These are phyloP conservation scores for Phaonia tiefii DNA, from an alignment of 2,888 invertebrate genomes.

Conservation along the genomic window DNA sequence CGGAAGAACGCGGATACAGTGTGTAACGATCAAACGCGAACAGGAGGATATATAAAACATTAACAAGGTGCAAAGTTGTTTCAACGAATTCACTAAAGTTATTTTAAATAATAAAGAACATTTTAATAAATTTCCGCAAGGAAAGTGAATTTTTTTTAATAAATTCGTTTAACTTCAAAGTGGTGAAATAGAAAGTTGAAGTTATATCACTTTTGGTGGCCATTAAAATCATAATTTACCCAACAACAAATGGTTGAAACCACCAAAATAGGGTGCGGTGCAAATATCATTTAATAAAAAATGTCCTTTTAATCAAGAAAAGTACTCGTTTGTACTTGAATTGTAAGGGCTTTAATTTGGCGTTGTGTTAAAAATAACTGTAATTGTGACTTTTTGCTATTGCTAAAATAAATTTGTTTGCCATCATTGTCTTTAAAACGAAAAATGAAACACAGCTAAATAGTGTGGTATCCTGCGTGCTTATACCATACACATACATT, in stretches of 20 bases:
- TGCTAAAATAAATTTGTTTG: not conserved
- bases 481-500: constrained; percentile 19
- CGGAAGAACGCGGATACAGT: constrained; percentile 51
- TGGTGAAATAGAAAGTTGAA: not conserved
- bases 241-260: too few relatives aligned
- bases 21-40: constrained; percentile 8
- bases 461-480: constrained; percentile 32
- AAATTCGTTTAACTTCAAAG: not conserved
- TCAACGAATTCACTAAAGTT: not conserved
- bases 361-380: too few relatives aligned
- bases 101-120: not conserved
- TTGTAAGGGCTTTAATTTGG: too few relatives aligned
- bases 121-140: not conserved
- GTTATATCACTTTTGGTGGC: constrained; percentile 25
- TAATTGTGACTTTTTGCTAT: not conserved
- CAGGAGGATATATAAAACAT: constrained; percentile 18
- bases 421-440: not conserved
- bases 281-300: not conserved
- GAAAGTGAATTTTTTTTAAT: not conserved
- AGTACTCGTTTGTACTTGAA: too few relatives aligned
- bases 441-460: constrained; percentile 1
- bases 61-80: not conserved
- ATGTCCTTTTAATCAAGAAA: not conserved
- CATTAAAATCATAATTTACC: not conserved
- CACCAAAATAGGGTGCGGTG: constrained; percentile 13